These are phyloP conservation scores for Protula sp. DNA, from an alignment of 2,888 invertebrate genomes.

Conservation along the genomic window DNA sequence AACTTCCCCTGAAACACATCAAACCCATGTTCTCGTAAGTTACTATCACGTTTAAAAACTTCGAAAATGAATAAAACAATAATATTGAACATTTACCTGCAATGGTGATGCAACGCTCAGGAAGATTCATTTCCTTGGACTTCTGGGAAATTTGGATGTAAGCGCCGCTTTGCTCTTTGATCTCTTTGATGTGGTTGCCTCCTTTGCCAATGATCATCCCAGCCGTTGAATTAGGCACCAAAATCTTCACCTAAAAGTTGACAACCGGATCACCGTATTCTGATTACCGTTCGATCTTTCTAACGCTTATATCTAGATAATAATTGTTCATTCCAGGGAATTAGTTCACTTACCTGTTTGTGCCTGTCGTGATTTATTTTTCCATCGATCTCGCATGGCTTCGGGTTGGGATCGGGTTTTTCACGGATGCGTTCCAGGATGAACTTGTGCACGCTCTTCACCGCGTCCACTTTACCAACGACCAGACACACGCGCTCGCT, in stretches of 20 bases:
- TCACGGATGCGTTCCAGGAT: slow-evolving; percentile 53
- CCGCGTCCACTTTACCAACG: slow-evolving; percentile 48
- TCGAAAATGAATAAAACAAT: too few relatives aligned
- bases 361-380: slow-evolving; percentile 52
- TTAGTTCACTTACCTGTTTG: slow-evolving; percentile 44
- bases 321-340: too few relatives aligned
- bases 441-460: slow-evolving; percentile 49
- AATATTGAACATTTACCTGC: slow-evolving; percentile 51
- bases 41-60: too few relatives aligned
- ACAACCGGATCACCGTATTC: not conserved
- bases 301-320: too few relatives aligned
- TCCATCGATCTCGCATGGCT: slow-evolving; percentile 41
- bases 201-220: slow-evolving; percentile 55
- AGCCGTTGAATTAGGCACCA: slow-evolving; percentile 54
- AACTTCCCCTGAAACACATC: slow-evolving; percentile 37
- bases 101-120: slow-evolving; percentile 54
- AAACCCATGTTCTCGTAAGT: too few relatives aligned
- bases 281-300: too few relatives aligned
- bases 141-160: slow-evolving; percentile 55
- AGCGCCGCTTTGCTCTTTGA: slow-evolving; percentile 54
- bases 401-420: slow-evolving; percentile 52
- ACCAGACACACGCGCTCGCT: slow-evolving; percentile 54
- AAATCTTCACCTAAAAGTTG: slow-evolving; percentile 51
- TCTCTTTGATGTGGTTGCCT: slow-evolving; percentile 52
- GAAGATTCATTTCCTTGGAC: slow-evolving; percentile 52